Conservation (phyloP, 2,888 invertebrate genomes). For the Anticlea derivata region DNA sequence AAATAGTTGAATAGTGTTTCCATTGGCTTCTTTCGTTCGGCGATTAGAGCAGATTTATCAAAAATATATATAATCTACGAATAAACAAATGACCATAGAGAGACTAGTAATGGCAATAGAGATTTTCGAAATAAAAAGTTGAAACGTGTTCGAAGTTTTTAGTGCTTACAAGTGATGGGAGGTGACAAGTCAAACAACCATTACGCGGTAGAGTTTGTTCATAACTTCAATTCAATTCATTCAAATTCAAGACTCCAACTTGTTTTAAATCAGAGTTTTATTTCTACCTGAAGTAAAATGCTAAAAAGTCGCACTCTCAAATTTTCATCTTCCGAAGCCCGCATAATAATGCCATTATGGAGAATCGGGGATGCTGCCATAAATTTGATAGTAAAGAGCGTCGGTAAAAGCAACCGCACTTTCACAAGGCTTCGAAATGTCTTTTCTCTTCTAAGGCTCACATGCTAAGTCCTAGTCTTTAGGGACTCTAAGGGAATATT, state of each 20-base stretch:
- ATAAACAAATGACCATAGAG: no score
- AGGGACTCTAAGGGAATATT: conserved; percentile 29
- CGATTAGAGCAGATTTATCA: no score
- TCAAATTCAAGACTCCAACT: conserved; percentile 1
- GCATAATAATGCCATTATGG: conserved; percentile 56
- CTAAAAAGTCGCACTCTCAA: conserved; percentile 42
- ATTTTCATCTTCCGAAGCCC: conserved; percentile 49
- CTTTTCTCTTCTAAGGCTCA: conserved; percentile 30
- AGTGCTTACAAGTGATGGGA: no score
- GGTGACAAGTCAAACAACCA: no score
- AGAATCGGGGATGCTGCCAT: conserved; percentile 50
- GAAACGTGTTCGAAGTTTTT: conserved; percentile 6
- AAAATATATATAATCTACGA: no score
- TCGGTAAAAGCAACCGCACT: conserved; percentile 44
- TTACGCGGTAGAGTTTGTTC: no score
- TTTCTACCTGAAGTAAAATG: conserved; percentile 27
- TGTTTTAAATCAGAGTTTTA: conserved; percentile 9
- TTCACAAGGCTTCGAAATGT: conserved; percentile 34
- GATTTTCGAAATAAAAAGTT: no score
- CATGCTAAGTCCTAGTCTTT: conserved; percentile 30
- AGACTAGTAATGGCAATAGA: no score
- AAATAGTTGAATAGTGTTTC: conserved; percentile 37
- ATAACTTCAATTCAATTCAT: no score
- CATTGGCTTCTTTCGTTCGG: conserved; percentile 1
- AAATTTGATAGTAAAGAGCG: conserved; percentile 53